Evolutionary conservation across 2,888 invertebrate genomes (phyloP).

Genomic region (Harpalus rubripes): DNA sequence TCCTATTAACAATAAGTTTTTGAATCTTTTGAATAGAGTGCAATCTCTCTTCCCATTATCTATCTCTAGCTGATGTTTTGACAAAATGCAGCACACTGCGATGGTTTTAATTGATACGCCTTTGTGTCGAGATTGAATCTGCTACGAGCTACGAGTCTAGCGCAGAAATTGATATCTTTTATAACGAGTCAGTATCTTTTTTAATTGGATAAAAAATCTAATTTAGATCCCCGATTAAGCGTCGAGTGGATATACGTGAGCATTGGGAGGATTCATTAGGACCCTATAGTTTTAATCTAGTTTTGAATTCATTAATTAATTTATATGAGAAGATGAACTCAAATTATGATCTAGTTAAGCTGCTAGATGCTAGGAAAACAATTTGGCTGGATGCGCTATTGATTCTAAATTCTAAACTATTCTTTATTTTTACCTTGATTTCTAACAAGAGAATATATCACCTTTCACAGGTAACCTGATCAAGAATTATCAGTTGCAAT

Average conservation of each 20-base stretch:
- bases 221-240: slow-evolving; percentile 49
- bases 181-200: slow-evolving; percentile 59
- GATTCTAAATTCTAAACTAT: too few species aligned
- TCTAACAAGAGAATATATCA: too few species aligned
- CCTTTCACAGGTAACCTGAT: too few species aligned
- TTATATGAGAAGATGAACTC: slow-evolving; percentile 40
- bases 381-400: not conserved
- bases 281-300: slow-evolving; percentile 12
- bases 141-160: not conserved
- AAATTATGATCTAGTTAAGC: slow-evolving; percentile 18
- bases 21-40: not conserved
- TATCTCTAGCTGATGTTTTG: slow-evolving; percentile 1
- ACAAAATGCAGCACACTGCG: slow-evolving; percentile 11
- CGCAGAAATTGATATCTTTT: slow-evolving; percentile 62
- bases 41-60: not conserved
- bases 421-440: too few species aligned
- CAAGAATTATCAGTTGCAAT: too few species aligned
- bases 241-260: slow-evolving; percentile 45
- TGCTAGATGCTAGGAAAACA: not conserved
- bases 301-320: slow-evolving; percentile 46
- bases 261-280: slow-evolving; percentile 13
- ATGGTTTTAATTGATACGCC: slow-evolving; percentile 59
- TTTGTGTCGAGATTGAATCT: slow-evolving; percentile 55
- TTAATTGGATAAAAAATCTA: slow-evolving; percentile 55
- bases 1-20: too few species aligned